Base-by-base conservation (phyloP, 2,113 vertebrate species). In the Oryzias celebensis region DNA sequence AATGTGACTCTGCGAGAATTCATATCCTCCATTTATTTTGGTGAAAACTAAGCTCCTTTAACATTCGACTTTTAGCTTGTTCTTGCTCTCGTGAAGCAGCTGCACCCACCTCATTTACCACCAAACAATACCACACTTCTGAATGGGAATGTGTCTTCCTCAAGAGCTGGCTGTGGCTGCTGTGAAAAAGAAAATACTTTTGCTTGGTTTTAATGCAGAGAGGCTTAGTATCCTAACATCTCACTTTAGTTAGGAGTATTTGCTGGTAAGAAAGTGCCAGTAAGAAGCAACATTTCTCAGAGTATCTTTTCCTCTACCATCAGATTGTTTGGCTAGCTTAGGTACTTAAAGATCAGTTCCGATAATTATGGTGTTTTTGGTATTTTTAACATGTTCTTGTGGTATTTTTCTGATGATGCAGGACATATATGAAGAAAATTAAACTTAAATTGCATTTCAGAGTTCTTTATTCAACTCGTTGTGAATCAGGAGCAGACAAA, bases 131-230 rank as follows among this genome's bases (percentile, higher is more conserved):
- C 57, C 73, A 75, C 58, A 82, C 77, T 81, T 58, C 75, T 86
- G 78, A 87, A 84, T 84, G 81, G 73, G 67, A 82, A 83, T 79
- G 70, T 57, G 51, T 75, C 49, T 63, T 62, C 58, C 70, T 88
- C 47, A 77, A 82, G 76, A 72, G 70, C 71, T 55, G 52, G 71
- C 50, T 56, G 42, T 46, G 59, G 78, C 88, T 90, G 73, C 85
- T 79, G 72, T 61, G 45, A 74, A 61, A 87, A 85, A 88, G 90
- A 82, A 91, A 91, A 85, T 78, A 83, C 87, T 84, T 71, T 76
- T 65, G 56, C 64, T 50, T 81, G 80, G 76, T 71, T 77, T 84
- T 52, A 77, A 62, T 26, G 43, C 72, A 75, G 62, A 77, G 71
- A 59, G 77, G 75, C 77, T 75, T 84, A 82, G 76, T 66, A 88